Percentiles rank a stretch among this genome's conserved stretches.
phyloP scores from a whole-genome alignment of 1,140 invertebrate genomes.

The Drosophila ananassae region DNA sequence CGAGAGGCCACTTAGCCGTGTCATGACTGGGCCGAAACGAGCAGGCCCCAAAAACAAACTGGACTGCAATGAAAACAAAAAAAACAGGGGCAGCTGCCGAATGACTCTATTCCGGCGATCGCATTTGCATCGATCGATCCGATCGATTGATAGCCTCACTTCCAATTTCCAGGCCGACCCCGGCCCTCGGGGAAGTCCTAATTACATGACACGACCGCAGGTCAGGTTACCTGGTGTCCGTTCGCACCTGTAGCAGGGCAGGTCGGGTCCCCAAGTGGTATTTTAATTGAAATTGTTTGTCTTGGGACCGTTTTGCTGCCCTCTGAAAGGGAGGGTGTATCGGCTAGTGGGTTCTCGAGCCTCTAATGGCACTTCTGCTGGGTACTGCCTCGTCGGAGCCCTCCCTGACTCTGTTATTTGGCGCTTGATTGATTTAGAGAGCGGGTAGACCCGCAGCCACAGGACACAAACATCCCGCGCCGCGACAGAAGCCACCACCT shows the following conservation, averaged over 20 bases:
- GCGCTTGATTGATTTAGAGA: constrained; percentile 81
- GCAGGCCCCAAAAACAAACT: not conserved
- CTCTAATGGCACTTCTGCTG: not conserved
- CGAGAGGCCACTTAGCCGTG: constrained; percentile 53
- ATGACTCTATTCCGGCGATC: constrained; percentile 60
- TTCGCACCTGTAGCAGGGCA: constrained; percentile 53
- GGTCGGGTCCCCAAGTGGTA: constrained; percentile 49
- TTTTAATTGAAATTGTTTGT: constrained; percentile 78
- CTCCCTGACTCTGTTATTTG: constrained; percentile 8
- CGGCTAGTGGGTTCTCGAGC: not conserved
- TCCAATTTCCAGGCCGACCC: not conserved
- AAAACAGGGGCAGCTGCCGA: constrained; percentile 34
- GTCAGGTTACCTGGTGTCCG: constrained; percentile 33
- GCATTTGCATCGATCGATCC: constrained; percentile 47
- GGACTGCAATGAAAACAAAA: not conserved
- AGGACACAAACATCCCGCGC: constrained; percentile 27
- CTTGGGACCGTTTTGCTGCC: not conserved
- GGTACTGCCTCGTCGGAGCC: not conserved
- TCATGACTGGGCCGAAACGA: constrained; percentile 38
- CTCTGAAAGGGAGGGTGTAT: not conserved
- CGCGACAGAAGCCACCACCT: constrained; percentile 13
- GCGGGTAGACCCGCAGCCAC: constrained; percentile 64
- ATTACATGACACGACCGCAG: constrained; percentile 80
- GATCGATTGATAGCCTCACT: constrained; percentile 22
- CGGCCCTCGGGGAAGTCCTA: constrained; percentile 65